A percentile compares a stretch with the other conserved stretches of the same genome.
Conservation (phyloP, 2,797 vertebrate genomes). For the Chelmon rostratus region DNA sequence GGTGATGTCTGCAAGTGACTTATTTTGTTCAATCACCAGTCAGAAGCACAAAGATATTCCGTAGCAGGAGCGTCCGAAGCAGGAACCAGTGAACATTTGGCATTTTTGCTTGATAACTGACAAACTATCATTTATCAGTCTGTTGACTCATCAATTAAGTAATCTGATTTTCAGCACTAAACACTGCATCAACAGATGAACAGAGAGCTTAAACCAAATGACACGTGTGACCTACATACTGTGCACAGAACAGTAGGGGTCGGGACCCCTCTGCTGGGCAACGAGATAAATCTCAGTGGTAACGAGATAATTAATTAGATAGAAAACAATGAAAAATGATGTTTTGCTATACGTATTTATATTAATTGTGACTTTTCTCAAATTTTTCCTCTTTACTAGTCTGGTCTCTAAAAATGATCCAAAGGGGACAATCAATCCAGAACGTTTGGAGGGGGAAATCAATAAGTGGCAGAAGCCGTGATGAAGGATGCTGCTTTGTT, state of each 20-base stretch:
- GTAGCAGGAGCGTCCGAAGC: neutral
- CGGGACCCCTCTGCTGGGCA: neutral
- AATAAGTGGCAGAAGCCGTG: neutral
- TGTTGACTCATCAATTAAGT: neutral
- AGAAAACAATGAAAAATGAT: neutral
- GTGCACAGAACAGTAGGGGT: neutral
- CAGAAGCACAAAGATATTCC: neutral
- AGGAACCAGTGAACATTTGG: neutral
- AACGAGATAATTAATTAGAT: neutral
- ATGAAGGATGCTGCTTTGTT: neutral
- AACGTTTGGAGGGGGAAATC: neutral
- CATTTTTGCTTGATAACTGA: neutral
- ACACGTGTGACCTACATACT: slow-evolving; percentile 22
- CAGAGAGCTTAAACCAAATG: slow-evolving; percentile 3
- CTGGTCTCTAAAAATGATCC: neutral
- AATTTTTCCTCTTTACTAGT: neutral
- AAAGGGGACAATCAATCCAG: neutral
- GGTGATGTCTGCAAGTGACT: neutral
- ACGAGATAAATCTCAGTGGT: neutral
- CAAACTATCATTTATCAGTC: neutral
- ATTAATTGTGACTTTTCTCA: neutral
- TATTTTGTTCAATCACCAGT: neutral
- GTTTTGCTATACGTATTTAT: neutral
- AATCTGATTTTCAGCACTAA: neutral
- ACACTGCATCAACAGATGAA: neutral